Conservation (phyloP, 2,113 vertebrate species). For the Mesoclemmys tuberculata region DNA sequence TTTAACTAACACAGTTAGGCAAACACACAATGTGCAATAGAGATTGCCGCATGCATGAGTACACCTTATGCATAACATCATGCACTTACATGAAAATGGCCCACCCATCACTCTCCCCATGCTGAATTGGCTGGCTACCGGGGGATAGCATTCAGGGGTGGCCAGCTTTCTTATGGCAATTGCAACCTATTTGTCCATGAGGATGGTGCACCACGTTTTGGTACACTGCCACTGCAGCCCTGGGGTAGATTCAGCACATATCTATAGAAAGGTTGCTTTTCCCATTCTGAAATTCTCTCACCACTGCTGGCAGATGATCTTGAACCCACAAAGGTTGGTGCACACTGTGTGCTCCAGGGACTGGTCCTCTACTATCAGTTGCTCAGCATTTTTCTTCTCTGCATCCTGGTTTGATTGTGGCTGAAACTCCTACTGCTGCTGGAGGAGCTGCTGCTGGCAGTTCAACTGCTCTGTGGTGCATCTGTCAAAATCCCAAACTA, state of each 20-base stretch:
- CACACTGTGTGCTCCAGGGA: too few species aligned
- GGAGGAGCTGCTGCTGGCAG: too few species aligned
- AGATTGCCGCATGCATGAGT: not conserved
- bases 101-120: not conserved
- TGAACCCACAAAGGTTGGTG: not conserved
- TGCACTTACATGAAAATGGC: not conserved
- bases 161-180: not conserved
- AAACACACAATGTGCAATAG: too few species aligned
- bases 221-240: not conserved
- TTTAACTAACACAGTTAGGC: too few species aligned
- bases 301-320: not conserved
- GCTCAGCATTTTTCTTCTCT: too few species aligned
- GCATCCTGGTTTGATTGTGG: too few species aligned
- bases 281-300: not conserved
- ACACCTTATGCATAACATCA: not conserved
- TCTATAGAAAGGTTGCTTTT: not conserved
- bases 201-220: not conserved
- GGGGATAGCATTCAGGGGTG: not conserved
- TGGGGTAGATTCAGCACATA: not conserved
- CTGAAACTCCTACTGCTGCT: too few species aligned
- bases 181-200: not conserved
- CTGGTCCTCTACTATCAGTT: too few species aligned
- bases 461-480: too few species aligned
- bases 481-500: too few species aligned
- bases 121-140: too few species aligned